A percentile compares a stretch with the other conserved stretches of the same genome.
phyloP scores from a whole-genome alignment of 2,797 vertebrate species.

The Lophotriccus pileatus region DNA sequence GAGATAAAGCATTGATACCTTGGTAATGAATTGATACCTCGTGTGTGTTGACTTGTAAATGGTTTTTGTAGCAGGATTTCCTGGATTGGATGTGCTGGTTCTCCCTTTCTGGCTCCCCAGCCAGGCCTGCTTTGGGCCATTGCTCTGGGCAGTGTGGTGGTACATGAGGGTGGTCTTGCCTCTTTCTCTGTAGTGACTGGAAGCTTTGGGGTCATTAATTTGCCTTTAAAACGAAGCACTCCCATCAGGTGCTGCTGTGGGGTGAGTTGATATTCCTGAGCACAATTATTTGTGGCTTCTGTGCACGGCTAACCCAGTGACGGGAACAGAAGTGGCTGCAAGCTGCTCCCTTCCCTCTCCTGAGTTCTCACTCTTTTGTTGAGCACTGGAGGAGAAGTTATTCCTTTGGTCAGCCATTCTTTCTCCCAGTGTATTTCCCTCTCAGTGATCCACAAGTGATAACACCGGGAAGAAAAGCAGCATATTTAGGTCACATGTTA shows the following conservation, averaged over 20 bases:
- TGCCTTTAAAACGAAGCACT: not conserved
- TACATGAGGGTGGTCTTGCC: not conserved
- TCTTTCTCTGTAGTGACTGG: not conserved
- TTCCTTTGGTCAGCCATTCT: constrained; percentile 23
- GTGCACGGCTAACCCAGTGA: not conserved
- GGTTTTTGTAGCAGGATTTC: not conserved
- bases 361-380: not conserved
- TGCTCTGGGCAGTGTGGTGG: not conserved
- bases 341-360: not conserved
- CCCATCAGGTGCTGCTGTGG: not conserved
- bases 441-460: not conserved
- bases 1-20: not conserved
- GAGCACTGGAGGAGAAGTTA: constrained; percentile 55
- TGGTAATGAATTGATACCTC: not conserved
- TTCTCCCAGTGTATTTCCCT: constrained; percentile 10
- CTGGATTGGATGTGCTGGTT: fast-evolving
- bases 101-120: fast-evolving
- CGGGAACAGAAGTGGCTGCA: not conserved
- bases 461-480: not conserved
- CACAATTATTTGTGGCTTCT: not conserved
- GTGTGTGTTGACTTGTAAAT: not conserved
- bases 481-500: constrained; percentile 26
- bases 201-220: not conserved
- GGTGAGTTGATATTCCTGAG: not conserved
- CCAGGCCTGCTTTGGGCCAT: fast-evolving